Evolutionary conservation across 53 echinoderm and acorn worm species (phyloP).

Genomic region (Holothuria leucospilota): DNA sequence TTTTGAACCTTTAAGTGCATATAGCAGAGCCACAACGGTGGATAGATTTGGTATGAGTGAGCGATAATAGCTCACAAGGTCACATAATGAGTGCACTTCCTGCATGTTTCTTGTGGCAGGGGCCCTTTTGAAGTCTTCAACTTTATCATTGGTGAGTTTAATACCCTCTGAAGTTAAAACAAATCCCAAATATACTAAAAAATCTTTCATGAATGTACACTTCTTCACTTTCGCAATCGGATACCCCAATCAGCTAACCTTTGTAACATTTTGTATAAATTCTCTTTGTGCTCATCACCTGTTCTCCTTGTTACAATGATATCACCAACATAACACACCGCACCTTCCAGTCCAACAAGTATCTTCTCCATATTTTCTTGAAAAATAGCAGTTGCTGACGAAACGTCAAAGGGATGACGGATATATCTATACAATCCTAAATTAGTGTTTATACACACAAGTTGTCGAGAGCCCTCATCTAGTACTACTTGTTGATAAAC

Average conservation of each 20-base stretch:
- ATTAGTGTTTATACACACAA: slow-evolving; percentile 32
- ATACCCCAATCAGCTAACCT: slow-evolving; percentile 19
- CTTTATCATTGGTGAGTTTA: no score
- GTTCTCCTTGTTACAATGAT: slow-evolving; percentile 8
- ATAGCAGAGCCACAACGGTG: not conserved
- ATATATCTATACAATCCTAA: slow-evolving; percentile 23
- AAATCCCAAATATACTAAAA: slow-evolving; percentile 18
- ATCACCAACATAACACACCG: not conserved
- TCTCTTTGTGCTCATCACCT: slow-evolving; percentile 11
- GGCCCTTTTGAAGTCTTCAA: not conserved
- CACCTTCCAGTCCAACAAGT: slow-evolving; percentile 27
- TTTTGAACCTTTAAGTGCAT: not conserved
- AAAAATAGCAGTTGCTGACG: not conserved
- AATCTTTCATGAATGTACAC: slow-evolving; percentile 14
- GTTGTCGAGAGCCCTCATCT: slow-evolving; percentile 23
- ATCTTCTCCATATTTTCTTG: not conserved
- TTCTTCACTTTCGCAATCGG: not conserved
- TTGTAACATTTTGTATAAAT: not conserved
- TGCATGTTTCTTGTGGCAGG: slow-evolving; percentile 8
- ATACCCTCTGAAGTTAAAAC: no score
- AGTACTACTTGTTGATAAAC: slow-evolving; percentile 31
- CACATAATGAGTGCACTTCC: not conserved
- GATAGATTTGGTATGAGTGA: not conserved
- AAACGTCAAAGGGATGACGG: not conserved
- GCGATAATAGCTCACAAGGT: not conserved